Conservation (phyloP, 2,888 invertebrate genomes). For the Cryptus viduatorius region DNA sequence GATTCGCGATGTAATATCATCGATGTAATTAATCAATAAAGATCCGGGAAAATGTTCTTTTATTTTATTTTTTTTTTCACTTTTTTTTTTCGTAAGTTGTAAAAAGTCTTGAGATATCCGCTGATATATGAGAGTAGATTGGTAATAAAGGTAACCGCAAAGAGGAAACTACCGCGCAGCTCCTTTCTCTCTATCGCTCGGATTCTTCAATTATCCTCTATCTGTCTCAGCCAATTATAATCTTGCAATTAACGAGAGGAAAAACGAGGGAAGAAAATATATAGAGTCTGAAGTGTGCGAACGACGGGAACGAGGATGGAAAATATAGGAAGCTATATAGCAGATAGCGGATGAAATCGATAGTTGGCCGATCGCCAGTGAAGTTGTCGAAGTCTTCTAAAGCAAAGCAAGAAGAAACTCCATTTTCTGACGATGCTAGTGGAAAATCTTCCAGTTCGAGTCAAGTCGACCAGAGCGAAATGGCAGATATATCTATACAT, state of each 20-base stretch:
- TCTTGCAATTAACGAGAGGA: conserved; percentile 61
- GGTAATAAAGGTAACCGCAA: conserved; percentile 26
- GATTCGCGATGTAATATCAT: too few relatives aligned
- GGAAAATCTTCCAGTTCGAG: conserved; percentile 21
- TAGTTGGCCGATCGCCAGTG: conserved; percentile 63
- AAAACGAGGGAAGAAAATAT: conserved; percentile 69
- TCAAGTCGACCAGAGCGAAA: conserved; percentile 28
- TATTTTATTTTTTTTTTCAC: not conserved
- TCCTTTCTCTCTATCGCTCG: not conserved
- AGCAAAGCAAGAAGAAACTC: conserved; percentile 37
- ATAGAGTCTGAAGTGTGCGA: conserved; percentile 74
- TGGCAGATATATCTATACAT: not conserved
- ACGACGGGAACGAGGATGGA: conserved; percentile 43
- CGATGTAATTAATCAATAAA: not conserved
- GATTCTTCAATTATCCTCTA: conserved; percentile 60
- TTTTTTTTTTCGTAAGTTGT: not conserved
- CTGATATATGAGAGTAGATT: conserved; percentile 3
- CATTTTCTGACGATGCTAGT: conserved; percentile 26
- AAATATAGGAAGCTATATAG: conserved; percentile 48
- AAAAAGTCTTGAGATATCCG: conserved; percentile 1
- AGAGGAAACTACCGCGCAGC: conserved; percentile 53
- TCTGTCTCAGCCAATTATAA: conserved; percentile 53
- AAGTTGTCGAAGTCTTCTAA: conserved; percentile 1
- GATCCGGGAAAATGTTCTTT: not conserved
- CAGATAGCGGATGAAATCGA: conserved; percentile 42